Percentiles rank a stretch among this genome's conserved stretches.
phyloP scores from a whole-genome alignment of 64 coral and sea anemone species.

The Montipora sp. region DNA sequence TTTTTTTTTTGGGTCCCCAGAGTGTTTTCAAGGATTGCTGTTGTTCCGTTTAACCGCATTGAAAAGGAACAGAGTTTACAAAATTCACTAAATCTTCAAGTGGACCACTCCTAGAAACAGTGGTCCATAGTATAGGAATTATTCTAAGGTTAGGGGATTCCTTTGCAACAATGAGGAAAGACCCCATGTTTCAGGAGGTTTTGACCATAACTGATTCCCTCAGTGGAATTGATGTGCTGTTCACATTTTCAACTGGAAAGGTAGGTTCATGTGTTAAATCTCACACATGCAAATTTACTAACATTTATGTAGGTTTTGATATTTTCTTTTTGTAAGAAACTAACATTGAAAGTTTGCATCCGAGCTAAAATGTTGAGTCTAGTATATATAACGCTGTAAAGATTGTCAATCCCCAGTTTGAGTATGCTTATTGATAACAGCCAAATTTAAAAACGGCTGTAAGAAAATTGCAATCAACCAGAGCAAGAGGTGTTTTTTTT shows the following conservation, averaged over 20 bases:
- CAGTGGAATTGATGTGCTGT: background rate
- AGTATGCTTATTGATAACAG: too few species aligned
- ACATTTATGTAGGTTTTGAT: too few species aligned
- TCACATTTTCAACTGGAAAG: constrained; percentile 37
- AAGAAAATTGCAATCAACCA: too few species aligned
- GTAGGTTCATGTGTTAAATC: background rate
- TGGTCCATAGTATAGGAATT: background rate
- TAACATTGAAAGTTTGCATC: too few species aligned
- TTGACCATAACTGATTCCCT: constrained; percentile 9
- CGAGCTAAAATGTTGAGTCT: too few species aligned
- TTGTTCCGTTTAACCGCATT: constrained; percentile 13
- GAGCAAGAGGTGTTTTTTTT: too few species aligned
- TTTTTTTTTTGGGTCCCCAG: background rate
- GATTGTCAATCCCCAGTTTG: too few species aligned
- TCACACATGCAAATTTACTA: too few species aligned
- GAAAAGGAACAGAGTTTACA: constrained; percentile 1
- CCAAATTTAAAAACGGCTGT: too few species aligned
- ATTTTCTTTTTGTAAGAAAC: too few species aligned
- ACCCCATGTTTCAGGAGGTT: constrained; percentile 7
- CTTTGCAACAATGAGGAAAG: background rate
- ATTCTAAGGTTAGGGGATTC: background rate
- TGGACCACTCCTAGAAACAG: background rate
- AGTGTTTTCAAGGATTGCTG: constrained; percentile 13
- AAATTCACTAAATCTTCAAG: constrained; percentile 20
- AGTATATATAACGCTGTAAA: too few species aligned